Percentiles rank a stretch among this genome's conserved stretches.
Conservation (phyloP, 2,888 invertebrate species). For the Hipparchia semele region DNA sequence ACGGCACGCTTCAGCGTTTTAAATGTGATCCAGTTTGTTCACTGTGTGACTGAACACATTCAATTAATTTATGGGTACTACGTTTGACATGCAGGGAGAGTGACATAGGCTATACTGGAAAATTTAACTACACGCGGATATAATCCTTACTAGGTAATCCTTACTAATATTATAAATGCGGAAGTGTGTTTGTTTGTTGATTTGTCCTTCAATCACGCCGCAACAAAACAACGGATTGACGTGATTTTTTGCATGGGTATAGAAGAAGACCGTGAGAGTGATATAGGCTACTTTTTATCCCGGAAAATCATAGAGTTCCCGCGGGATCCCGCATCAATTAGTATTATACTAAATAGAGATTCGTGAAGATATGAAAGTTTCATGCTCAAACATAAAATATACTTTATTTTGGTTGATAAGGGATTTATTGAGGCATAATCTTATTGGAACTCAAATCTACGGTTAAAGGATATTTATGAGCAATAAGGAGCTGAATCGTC, state of each 20-base stretch:
- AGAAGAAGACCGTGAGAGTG: too few species aligned
- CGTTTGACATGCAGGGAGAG: background rate
- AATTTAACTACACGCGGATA: too few species aligned
- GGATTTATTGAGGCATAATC: background rate
- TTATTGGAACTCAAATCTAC: background rate
- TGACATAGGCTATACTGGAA: too few species aligned
- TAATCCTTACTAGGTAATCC: too few species aligned
- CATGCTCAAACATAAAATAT: background rate
- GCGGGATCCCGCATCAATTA: too few species aligned
- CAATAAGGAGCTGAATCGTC: background rate
- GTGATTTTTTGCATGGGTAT: too few species aligned
- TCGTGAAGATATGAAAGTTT: background rate
- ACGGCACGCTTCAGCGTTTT: slow-evolving; percentile 24
- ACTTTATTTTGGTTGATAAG: background rate
- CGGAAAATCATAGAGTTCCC: too few species aligned
- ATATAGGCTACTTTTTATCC: too few species aligned
- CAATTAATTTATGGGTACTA: slow-evolving; percentile 16
- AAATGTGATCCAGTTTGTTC: slow-evolving; percentile 17
- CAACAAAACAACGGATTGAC: too few species aligned
- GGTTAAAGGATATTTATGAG: background rate
- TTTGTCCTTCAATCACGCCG: too few species aligned
- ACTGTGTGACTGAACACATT: slow-evolving; percentile 6
- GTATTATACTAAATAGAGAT: background rate
- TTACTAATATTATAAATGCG: background rate
- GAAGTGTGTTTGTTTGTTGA: too few species aligned